phyloP scores from a whole-genome alignment of 1,140 invertebrate species.

The Ylistrum balloti region DNA sequence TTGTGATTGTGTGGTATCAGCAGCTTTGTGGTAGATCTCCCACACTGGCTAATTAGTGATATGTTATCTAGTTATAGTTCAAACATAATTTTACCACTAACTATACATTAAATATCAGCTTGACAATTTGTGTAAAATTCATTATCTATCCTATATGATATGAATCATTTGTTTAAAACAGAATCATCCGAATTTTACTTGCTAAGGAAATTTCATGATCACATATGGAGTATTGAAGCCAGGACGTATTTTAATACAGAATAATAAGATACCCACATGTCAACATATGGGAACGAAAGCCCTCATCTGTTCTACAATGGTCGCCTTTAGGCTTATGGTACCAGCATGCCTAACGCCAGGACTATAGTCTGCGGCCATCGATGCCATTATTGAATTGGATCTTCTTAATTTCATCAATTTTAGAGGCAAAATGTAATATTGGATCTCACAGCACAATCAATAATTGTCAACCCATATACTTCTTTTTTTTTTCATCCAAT shows the following conservation, averaged over 20 bases:
- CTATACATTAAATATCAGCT: too few species aligned
- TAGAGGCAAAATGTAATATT: neutral
- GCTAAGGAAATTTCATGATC: conserved; percentile 15
- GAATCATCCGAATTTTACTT: conserved; percentile 20
- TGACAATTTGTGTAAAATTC: neutral
- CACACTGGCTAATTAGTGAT: too few species aligned
- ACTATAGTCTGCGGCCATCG: neutral
- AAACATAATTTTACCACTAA: too few species aligned
- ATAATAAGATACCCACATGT: conserved; percentile 22
- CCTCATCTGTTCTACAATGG: conserved; percentile 31
- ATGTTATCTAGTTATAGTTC: too few species aligned
- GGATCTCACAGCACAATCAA: neutral
- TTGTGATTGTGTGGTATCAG: too few species aligned
- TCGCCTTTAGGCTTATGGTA: neutral
- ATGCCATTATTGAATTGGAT: conserved; percentile 35
- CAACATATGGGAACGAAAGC: neutral
- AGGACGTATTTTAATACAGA: neutral
- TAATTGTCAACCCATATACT: conserved; percentile 29
- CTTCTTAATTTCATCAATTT: conserved; percentile 32
- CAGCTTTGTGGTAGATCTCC: too few species aligned
- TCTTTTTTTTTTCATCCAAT: conserved; percentile 35
- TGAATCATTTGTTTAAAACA: neutral
- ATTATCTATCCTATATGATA: neutral
- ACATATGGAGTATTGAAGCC: neutral
- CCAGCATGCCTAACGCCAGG: neutral